Evolutionary conservation across 2,113 vertebrate species (phyloP), one percentile per base, ranked within the genome.

Genomic region (Suncus etruscus): DNA sequence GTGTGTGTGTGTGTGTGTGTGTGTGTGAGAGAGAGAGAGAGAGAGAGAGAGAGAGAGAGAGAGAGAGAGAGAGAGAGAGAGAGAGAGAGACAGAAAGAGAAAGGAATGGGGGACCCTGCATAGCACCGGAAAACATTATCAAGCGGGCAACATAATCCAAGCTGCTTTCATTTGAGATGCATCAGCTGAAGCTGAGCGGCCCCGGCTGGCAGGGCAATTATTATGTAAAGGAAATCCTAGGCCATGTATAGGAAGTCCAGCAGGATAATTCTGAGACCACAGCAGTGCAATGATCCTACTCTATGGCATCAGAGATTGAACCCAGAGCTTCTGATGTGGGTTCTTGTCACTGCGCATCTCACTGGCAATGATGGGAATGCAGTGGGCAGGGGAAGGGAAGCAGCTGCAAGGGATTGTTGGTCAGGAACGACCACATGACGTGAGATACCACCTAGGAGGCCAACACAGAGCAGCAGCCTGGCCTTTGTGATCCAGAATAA

Each of bases 171-270:
- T 39, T 39, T 39, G 39, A 39, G 39, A 39, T 39, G 39, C 39
- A 39, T 39, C 39, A 39, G 39, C 39, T 39, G 39, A 39, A 39
- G 39, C 39, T 39, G 39, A 39, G 3, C 39, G 39, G 39, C 39
- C 39, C 39, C 39, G 39, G 58, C 25, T 86, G 25, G 32, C 0
- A 78, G 69, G 25, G 29, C n/a, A 31, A 39, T 91, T 96, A 83
- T 18, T 61, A 78, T 0, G 11, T 79, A 58, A 54, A 72, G 74
- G 50, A 54, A 72, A 70, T 31, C 70, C 9, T 29, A 91, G 29
- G 32, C 48, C 74, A 91, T 80, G 61, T 65, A 69, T 50, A 90
- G 86, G 77, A 61, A 85, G 68, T 50, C 51, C 69, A 86, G 25
- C 7, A 75, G 27, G 65, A 48, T 0, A 68, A 66, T 75, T 39